Evolutionary conservation across 2,888 invertebrate genomes (phyloP).

Genomic region (Schizaphis graminum): DNA sequence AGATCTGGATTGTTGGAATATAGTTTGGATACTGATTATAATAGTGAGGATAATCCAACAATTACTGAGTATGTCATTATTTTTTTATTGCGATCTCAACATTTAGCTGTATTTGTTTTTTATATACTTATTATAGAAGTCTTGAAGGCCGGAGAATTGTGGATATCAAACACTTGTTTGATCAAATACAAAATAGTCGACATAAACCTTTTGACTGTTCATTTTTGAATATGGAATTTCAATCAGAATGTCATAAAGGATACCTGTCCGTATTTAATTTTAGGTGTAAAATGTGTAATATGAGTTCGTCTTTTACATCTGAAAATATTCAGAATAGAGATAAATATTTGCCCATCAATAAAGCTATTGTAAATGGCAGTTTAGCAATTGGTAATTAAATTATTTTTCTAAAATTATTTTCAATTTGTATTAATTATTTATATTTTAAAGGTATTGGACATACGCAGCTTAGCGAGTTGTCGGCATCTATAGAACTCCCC

Average conservation of each 20-base stretch:
- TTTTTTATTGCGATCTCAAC: neutral
- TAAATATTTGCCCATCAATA: neutral
- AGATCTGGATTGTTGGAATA: too few relatives aligned
- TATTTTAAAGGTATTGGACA: neutral
- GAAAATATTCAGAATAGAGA: neutral
- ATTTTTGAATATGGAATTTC: constrained; percentile 30
- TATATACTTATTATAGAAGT: neutral
- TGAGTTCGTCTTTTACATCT: neutral
- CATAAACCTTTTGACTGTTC: neutral
- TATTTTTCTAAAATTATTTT: neutral
- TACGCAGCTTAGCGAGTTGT: neutral
- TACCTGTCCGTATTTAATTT: neutral
- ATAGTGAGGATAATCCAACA: neutral
- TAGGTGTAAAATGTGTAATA: constrained; percentile 36
- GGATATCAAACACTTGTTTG: neutral
- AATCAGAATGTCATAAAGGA: constrained; percentile 6
- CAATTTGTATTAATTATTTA: neutral
- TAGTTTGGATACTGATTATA: too few relatives aligned
- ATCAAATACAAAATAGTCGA: constrained; percentile 31
- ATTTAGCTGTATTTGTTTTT: neutral
- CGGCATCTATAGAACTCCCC: neutral
- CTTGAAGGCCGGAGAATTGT: constrained; percentile 32
- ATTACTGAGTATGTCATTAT: neutral
- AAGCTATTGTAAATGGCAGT: constrained; percentile 29
- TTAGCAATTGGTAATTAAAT: neutral